Evolutionary conservation across 2,113 vertebrate genomes (phyloP), one percentile per base, ranked within the genome.

Genomic region (Toxotes jaculatrix): DNA sequence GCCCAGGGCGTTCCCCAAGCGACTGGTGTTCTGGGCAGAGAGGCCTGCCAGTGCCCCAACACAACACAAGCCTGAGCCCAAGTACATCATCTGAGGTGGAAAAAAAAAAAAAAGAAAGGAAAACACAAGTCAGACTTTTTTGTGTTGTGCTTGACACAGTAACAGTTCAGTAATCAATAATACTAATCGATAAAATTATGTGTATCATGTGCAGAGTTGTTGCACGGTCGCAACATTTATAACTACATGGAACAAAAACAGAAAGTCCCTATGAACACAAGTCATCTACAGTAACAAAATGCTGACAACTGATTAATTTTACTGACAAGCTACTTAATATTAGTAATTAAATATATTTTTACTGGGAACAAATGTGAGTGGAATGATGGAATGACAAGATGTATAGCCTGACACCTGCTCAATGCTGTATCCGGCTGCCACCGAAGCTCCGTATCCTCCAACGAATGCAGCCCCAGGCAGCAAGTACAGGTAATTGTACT

Each of bases 61-160:
- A n/a, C 93, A 96, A 78, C 95, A 96, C 83, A 96, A 11, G 31
- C 89, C 90, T 5, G 95, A 96, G 34, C 93, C 85, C 57, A 96
- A 73, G 85, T 93, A 96, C 12, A 95, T 94, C 88, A 93, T 94
- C 93, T 95, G 83, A 69, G 77, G 80, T 59, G 3, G 7, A 36
- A 51, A 17, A 38, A 7, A 63, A 14, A 27, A 27, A 27, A 27
- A 1, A 27, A 27, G n/a, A n/a, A n/a, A n/a, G n/a, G n/a, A 27
- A 27, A 27, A 27, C 27, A 27, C 27, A 27, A 27, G 27, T 27
- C 27, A 27, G 27, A 27, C 27, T 27, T 27, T 27, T 27, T 27
- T 27, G 27, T 27, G 27, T 27, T 27, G 27, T 27, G 27, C 27
- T 27, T 27, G 27, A 27, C 27, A 27, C 27, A 27, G 27, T 27